Percentiles rank a stretch among this genome's conserved stretches.
Conservation (phyloP, 2,888 invertebrate species). For the Napeogenes inachia region DNA sequence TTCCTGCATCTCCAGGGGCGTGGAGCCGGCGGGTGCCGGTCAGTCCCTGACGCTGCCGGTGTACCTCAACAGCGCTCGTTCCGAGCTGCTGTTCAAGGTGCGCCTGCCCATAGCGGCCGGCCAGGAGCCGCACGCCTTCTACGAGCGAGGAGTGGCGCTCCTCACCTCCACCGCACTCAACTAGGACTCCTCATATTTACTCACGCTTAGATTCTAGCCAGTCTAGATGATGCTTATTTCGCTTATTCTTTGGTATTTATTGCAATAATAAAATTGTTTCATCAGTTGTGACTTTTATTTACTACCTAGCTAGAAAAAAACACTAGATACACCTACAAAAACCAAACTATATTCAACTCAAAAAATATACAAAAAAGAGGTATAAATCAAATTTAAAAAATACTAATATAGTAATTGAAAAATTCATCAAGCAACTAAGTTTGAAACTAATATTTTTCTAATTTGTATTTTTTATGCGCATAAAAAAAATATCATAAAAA, state of each 20-base stretch:
- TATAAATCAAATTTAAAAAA: too few species aligned
- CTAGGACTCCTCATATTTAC: constrained; percentile 49
- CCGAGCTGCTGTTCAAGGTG: constrained; percentile 96
- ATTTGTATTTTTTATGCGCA: too few species aligned
- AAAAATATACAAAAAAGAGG: too few species aligned
- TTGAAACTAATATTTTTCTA: too few species aligned
- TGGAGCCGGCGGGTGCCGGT: constrained; percentile 60
- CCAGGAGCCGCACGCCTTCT: constrained; percentile 96
- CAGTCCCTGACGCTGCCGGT: constrained; percentile 92
- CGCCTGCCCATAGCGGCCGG: constrained; percentile 94
- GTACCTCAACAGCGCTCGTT: constrained; percentile 96
- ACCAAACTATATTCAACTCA: too few species aligned
- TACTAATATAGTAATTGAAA: too few species aligned
- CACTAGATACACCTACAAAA: too few species aligned
- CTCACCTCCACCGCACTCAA: constrained; percentile 95
- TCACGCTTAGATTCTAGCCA: neutral
- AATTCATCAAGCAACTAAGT: too few species aligned
- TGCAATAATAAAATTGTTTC: constrained; percentile 12
- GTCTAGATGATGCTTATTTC: neutral
- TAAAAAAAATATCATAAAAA: too few species aligned
- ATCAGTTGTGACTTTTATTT: neutral
- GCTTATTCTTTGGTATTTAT: neutral
- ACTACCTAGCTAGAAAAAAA: too few species aligned
- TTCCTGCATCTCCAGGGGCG: constrained; percentile 45
- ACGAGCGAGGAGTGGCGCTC: constrained; percentile 98